Evolutionary conservation across 2,113 vertebrate species (phyloP).

Genomic region (Festucalex cinctus): DNA sequence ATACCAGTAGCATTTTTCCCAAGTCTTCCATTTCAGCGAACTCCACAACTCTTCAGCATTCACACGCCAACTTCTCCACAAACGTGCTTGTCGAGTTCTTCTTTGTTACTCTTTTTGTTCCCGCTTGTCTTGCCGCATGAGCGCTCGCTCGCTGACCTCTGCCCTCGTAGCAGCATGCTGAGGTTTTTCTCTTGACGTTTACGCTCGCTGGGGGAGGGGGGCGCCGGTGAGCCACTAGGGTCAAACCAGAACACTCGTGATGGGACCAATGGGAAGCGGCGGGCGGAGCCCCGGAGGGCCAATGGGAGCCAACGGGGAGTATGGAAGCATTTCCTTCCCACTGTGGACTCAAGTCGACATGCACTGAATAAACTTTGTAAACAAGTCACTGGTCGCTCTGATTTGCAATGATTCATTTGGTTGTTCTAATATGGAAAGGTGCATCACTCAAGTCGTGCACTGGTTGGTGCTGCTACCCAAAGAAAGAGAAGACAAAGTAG

Average conservation of each 20-base stretch:
- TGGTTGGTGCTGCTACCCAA: background rate
- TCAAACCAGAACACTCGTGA: slow-evolving; percentile 67
- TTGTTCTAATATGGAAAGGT: background rate
- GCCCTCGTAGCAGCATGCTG: slow-evolving; percentile 69
- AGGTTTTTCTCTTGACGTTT: slow-evolving; percentile 46
- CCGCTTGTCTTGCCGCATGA: slow-evolving; percentile 65
- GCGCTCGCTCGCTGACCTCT: slow-evolving; percentile 67
- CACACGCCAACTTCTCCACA: background rate
- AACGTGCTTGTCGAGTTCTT: slow-evolving; percentile 38
- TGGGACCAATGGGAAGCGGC: slow-evolving; percentile 59
- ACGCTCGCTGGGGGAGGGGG: slow-evolving; percentile 46
- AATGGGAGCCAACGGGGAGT: slow-evolving; percentile 60
- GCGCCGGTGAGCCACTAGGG: slow-evolving; percentile 63
- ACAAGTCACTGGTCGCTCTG: slow-evolving; percentile 19
- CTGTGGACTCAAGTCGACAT: slow-evolving; percentile 66
- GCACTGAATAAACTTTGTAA: slow-evolving; percentile 71
- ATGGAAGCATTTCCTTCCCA: slow-evolving; percentile 65
- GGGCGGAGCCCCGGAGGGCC: slow-evolving; percentile 52
- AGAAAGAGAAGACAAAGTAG: background rate
- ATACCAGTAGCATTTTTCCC: no score
- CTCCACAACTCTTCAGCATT: background rate
- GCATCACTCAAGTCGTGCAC: background rate
- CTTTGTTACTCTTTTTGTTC: slow-evolving; percentile 27
- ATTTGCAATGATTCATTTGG: background rate
- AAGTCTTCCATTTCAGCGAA: background rate